Conservation (phyloP, 1,140 invertebrate genomes). For the Drosophila ohnishii region DNA sequence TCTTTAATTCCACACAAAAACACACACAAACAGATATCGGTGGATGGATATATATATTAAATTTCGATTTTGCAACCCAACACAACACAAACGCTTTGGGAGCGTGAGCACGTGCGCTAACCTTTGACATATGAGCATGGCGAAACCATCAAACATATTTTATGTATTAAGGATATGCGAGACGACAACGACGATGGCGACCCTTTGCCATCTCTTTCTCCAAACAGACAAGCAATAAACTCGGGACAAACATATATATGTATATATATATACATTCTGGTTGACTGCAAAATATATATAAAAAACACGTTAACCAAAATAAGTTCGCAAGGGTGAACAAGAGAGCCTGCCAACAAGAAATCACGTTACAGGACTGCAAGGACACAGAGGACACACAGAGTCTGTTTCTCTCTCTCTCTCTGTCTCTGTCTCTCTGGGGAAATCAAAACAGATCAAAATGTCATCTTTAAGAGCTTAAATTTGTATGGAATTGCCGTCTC, state of each 20-base stretch:
- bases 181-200: constrained; percentile 30
- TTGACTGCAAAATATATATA: constrained; percentile 43
- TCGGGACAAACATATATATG: constrained; percentile 32
- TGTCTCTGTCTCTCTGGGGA: constrained; percentile 67
- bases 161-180: constrained; percentile 78
- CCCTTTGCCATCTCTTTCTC: constrained; percentile 39
- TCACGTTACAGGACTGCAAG: constrained; percentile 69
- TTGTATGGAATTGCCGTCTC: constrained; percentile 75
- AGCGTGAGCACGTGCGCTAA: constrained; percentile 78
- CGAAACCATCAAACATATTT: constrained; percentile 80
- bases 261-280: not conserved
- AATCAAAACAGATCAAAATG: constrained; percentile 83
- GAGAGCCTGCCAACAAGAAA: constrained; percentile 42
- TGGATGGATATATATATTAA: constrained; percentile 66
- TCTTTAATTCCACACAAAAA: constrained; percentile 27
- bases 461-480: constrained; percentile 83
- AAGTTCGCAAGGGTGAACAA: constrained; percentile 24
- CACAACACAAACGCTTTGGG: constrained; percentile 29
- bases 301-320: constrained; percentile 60
- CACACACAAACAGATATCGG: constrained; percentile 16
- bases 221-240: constrained; percentile 54
- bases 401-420: constrained; percentile 43
- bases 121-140: constrained; percentile 75
- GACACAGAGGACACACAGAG: constrained; percentile 32
- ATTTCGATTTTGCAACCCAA: constrained; percentile 73